Conservation (phyloP, 2,113 vertebrate genomes). For the Mixornis gularis region DNA sequence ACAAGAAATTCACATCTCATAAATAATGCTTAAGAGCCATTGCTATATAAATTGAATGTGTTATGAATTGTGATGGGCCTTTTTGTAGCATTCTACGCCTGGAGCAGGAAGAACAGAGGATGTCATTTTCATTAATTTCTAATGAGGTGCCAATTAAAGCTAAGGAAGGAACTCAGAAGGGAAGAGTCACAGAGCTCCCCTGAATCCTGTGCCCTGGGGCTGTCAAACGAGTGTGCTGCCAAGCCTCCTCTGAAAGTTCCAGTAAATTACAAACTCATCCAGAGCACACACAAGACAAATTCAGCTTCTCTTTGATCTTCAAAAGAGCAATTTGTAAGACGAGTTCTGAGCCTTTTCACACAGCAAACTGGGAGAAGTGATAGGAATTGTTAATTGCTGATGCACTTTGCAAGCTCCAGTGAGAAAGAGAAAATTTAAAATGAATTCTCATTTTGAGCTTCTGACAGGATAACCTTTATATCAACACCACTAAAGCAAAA, state of each 20-base stretch:
- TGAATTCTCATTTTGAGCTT: conserved; percentile 50
- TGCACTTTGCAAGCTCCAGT: conserved; percentile 44
- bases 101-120: conserved; percentile 80
- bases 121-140: conserved; percentile 86
- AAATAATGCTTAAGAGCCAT: conserved; percentile 82
- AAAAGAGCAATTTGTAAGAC: conserved; percentile 83
- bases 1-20: conserved; percentile 80
- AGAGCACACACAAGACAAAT: conserved; percentile 71
- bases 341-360: conserved; percentile 73
- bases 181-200: conserved; percentile 72
- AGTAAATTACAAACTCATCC: conserved; percentile 76
- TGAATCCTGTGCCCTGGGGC: conserved; percentile 70
- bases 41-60: conserved; percentile 77
- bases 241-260: conserved; percentile 72
- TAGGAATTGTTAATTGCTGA: conserved; percentile 78
- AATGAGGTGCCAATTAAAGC: conserved; percentile 85
- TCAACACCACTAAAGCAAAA: conserved; percentile 41
- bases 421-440: conserved; percentile 59
- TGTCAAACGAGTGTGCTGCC: conserved; percentile 59
- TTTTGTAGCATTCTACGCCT: conserved; percentile 75
- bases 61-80: conserved; percentile 79
- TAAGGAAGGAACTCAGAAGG: conserved; percentile 70
- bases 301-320: conserved; percentile 79
- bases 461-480: conserved; percentile 69
- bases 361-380: conserved; percentile 63